Conservation (phyloP, 2,888 invertebrate species). For the Caenorhabditis becei region DNA sequence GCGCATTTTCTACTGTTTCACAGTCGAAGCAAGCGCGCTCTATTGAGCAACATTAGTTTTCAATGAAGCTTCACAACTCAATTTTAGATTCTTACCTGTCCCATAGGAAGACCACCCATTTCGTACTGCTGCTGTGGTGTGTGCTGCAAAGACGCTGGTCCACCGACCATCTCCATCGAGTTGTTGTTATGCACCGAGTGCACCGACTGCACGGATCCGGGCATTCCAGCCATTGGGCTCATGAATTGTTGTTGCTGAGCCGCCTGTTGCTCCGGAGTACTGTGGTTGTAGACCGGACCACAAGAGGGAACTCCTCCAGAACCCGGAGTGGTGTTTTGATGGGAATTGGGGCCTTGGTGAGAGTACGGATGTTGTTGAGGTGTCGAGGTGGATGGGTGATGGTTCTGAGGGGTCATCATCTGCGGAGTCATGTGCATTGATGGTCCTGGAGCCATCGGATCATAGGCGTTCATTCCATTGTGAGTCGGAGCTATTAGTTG, state of each 20-base stretch:
- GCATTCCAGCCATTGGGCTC: conserved; percentile 66
- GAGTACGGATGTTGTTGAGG: conserved; percentile 45
- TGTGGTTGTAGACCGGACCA: conserved; percentile 50
- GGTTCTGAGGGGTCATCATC: conserved; percentile 4
- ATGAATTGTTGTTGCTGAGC: conserved; percentile 53
- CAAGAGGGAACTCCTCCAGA: conserved; percentile 65
- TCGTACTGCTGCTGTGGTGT: conserved; percentile 34
- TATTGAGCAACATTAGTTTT: too few relatives aligned
- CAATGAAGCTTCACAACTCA: too few relatives aligned
- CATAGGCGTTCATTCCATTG: conserved; percentile 20
- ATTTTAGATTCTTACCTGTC: conserved; percentile 32
- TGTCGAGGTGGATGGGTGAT: conserved; percentile 10
- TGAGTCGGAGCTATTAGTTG: conserved; percentile 53
- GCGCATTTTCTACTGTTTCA: too few relatives aligned
- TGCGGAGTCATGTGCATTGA: conserved; percentile 35
- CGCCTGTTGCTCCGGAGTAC: conserved; percentile 64
- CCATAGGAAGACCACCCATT: too few relatives aligned
- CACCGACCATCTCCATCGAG: conserved; percentile 60
- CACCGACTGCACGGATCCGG: conserved; percentile 66
- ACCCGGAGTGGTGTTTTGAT: conserved; percentile 68
- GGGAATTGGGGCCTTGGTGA: conserved; percentile 40
- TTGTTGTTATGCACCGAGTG: conserved; percentile 66
- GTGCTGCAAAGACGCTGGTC: conserved; percentile 34
- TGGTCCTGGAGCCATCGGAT: conserved; percentile 24
- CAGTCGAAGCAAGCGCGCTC: too few relatives aligned